phyloP scores from a whole-genome alignment of 2,888 invertebrate genomes.

The Drosophila austrosaltans region DNA sequence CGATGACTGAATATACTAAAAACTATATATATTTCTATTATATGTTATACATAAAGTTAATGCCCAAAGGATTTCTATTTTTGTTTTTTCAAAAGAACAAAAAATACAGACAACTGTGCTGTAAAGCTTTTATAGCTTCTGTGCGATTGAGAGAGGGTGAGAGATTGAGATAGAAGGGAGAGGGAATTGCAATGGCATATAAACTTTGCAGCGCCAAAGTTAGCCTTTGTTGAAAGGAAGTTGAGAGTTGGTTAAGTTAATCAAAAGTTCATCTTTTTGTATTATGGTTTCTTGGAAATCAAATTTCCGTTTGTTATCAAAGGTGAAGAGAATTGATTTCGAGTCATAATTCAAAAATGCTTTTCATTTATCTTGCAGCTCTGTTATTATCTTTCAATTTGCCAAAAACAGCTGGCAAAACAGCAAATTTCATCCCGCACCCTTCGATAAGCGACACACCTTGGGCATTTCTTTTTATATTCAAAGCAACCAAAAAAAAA shows the following conservation, averaged over 20 bases:
- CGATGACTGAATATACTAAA: no score
- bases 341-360: constrained; percentile 16
- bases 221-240: background rate
- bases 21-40: no score
- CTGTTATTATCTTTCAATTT: constrained; percentile 74
- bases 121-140: no score
- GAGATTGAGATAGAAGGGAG: background rate
- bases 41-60: no score
- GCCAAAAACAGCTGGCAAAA: constrained; percentile 66
- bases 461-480: background rate
- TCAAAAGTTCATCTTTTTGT: constrained; percentile 7
- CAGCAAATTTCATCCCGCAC: constrained; percentile 36
- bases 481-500: background rate
- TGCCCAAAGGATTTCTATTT: no score
- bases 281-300: constrained; percentile 7
- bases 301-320: constrained; percentile 7
- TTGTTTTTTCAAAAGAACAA: no score
- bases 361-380: constrained; percentile 34
- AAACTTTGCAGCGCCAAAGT: background rate
- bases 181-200: background rate
- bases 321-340: constrained; percentile 32
- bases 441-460: constrained; percentile 3
- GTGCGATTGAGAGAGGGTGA: no score
- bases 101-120: no score
- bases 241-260: constrained; percentile 1